phyloP scores from a whole-genome alignment of 2,113 vertebrate genomes.

The Solea solea region DNA sequence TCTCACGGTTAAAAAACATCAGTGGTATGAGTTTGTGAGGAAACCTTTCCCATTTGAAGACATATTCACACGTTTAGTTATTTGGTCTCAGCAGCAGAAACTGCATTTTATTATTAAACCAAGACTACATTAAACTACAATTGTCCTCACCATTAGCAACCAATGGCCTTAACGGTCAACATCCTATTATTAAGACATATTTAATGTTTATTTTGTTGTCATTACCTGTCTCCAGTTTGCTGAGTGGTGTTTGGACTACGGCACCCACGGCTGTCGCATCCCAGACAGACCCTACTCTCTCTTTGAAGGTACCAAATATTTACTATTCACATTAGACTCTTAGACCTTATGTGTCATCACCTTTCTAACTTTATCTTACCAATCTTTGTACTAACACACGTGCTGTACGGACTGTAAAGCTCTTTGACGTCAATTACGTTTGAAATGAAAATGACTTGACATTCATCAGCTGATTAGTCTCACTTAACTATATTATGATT shows the following conservation, averaged over 20 bases:
- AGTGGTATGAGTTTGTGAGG: too few species aligned
- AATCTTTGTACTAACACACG: background rate
- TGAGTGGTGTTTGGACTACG: constrained; percentile 97
- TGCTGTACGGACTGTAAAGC: too few species aligned
- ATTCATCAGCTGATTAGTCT: too few species aligned
- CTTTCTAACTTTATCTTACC: background rate
- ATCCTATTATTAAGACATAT: background rate
- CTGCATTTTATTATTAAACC: too few species aligned
- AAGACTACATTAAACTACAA: background rate
- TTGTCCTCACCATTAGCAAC: background rate
- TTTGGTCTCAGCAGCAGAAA: background rate
- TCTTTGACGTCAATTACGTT: too few species aligned
- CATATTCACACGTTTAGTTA: too few species aligned
- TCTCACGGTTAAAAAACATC: too few species aligned
- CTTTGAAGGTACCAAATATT: constrained; percentile 89
- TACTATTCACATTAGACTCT: background rate
- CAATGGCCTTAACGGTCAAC: background rate
- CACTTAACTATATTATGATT: too few species aligned
- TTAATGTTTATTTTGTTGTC: background rate
- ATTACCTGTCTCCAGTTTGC: constrained; percentile 86
- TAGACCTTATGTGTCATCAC: background rate
- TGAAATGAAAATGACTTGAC: too few species aligned
- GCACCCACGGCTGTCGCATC: constrained; percentile 95
- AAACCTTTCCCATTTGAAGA: too few species aligned
- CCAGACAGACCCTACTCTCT: constrained; percentile 97